Evolutionary conservation across 2,113 vertebrate species (phyloP).

Genomic region (Crypturellus undulatus): DNA sequence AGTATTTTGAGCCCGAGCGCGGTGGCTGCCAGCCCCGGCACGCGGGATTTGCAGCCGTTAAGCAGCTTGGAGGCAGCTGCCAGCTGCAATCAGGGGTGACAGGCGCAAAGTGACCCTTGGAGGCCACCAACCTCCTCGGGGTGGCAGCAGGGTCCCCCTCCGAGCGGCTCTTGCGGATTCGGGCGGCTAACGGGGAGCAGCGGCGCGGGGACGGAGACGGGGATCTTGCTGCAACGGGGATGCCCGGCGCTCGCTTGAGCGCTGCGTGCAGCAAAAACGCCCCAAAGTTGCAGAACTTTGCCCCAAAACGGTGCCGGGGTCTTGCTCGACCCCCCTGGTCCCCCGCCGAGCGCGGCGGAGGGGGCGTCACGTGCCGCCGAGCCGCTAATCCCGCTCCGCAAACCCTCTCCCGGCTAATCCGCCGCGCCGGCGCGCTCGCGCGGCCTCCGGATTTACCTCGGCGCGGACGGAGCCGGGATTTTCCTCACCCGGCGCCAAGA

Average conservation of each 20-base stretch:
- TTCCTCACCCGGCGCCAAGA: neutral
- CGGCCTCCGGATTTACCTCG: fast-evolving
- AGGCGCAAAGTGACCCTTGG: neutral
- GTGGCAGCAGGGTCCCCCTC: neutral
- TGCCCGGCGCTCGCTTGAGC: neutral
- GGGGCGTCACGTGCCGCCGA: neutral
- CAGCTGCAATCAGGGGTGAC: neutral
- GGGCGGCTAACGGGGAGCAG: too few species aligned
- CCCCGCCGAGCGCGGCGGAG: too few species aligned
- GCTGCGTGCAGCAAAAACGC: fast-evolving
- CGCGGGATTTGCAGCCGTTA: neutral
- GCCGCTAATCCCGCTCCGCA: neutral
- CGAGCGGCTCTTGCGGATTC: neutral
- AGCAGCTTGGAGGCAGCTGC: neutral
- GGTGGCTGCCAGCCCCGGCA: neutral
- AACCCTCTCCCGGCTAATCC: neutral
- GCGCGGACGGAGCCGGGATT: neutral
- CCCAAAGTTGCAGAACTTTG: fast-evolving
- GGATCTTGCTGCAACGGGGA: fast-evolving
- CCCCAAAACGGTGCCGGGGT: neutral
- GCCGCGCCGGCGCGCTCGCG: fast-evolving
- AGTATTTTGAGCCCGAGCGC: neutral
- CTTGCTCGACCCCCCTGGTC: too few species aligned
- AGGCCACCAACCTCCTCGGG: neutral
- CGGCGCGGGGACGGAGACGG: fast-evolving